A percentile compares a stretch with the other conserved stretches of the same genome.
These are phyloP conservation scores for Macrostomum lignano DNA, from an alignment of 1,140 invertebrate species.

Conservation along the genomic window DNA sequence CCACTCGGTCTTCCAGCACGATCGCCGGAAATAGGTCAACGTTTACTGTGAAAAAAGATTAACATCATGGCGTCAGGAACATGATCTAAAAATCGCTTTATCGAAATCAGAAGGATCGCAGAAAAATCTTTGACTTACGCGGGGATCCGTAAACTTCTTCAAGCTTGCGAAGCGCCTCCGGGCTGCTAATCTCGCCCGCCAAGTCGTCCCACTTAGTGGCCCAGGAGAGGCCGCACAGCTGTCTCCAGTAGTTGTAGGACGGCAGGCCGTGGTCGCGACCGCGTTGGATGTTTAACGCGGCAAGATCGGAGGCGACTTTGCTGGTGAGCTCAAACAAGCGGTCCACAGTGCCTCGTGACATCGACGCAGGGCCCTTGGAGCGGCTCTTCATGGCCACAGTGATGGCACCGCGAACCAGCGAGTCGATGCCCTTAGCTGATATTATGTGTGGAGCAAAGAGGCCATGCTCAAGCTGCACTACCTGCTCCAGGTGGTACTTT, in stretches of 20 bases:
- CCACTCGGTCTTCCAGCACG: no score
- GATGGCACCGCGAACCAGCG: slow-evolving; percentile 65
- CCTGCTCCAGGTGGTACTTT: slow-evolving; percentile 45
- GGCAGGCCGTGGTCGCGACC: slow-evolving; percentile 57
- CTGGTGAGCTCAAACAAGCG: slow-evolving; percentile 38
- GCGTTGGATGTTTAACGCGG: slow-evolving; percentile 35
- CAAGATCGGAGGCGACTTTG: slow-evolving; percentile 16
- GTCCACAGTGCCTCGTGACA: slow-evolving; percentile 56
- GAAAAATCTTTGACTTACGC: no score
- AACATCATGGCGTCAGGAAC: no score
- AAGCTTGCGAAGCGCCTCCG: background rate
- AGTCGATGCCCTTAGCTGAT: slow-evolving; percentile 80
- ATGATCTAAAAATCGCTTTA: no score
- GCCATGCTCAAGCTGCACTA: slow-evolving; percentile 57
- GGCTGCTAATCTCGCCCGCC: slow-evolving; percentile 25
- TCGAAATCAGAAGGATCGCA: no score
- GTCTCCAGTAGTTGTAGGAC: slow-evolving; percentile 53
- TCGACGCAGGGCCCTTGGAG: no score
- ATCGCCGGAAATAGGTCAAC: no score
- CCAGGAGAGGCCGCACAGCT: slow-evolving; percentile 51
- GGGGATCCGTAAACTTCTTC: no score
- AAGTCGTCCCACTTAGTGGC: slow-evolving; percentile 63
- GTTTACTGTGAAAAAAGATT: no score
- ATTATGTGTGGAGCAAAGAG: slow-evolving; percentile 83
- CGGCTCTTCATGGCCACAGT: no score